Evolutionary conservation across 2,797 vertebrate genomes (phyloP).

Genomic region (Rhincodon typus): DNA sequence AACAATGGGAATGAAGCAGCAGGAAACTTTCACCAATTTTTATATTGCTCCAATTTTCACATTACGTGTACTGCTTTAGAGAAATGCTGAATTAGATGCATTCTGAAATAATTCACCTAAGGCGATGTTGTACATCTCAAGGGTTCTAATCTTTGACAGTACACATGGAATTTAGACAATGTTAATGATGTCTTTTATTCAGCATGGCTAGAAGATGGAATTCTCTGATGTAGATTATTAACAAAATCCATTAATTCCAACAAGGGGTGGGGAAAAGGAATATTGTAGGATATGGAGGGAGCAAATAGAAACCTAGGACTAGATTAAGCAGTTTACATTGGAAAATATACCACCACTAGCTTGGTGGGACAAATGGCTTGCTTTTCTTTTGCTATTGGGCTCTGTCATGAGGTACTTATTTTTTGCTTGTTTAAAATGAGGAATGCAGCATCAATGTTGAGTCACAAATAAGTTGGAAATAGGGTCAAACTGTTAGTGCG

Average conservation of each 20-base stretch:
- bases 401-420: not conserved
- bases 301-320: not conserved
- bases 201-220: not conserved
- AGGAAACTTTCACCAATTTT: not conserved
- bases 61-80: not conserved
- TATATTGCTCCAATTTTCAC: not conserved
- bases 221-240: not conserved
- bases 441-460: not conserved
- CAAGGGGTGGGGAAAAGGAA: not conserved
- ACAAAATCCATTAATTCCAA: not conserved
- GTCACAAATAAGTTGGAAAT: not conserved
- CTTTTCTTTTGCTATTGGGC: not conserved
- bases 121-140: not conserved
- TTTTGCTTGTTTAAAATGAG: not conserved
- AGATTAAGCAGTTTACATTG: not conserved
- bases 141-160: not conserved
- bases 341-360: not conserved
- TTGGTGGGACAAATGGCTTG: not conserved
- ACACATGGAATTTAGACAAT: not conserved
- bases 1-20: not conserved
- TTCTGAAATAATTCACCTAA: not conserved
- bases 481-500: not conserved
- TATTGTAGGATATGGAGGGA: not conserved
- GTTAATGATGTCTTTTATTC: not conserved
- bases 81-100: not conserved